Conservation (phyloP, 2,113 vertebrate species). For the Sorex fumeus region DNA sequence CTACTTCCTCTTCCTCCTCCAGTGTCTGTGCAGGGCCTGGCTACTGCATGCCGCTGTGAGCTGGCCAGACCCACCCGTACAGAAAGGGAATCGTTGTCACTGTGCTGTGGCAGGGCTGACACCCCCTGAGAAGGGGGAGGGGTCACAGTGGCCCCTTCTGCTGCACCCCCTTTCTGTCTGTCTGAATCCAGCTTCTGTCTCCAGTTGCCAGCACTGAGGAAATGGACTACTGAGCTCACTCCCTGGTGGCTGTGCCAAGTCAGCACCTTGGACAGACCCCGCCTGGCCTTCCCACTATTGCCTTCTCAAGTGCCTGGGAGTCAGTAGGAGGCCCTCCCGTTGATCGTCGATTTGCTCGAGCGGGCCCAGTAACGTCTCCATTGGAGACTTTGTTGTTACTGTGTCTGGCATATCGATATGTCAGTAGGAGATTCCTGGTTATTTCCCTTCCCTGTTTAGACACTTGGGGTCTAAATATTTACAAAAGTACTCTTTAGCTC, state of each 20-base stretch:
- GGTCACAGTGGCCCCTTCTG: neutral
- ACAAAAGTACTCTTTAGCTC: neutral
- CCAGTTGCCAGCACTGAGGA: neutral
- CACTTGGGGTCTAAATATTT: neutral
- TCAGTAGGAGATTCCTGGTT: accelerated
- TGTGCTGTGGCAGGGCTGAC: no score
- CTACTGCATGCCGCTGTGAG: neutral
- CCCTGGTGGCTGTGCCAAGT: neutral
- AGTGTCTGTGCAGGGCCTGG: neutral
- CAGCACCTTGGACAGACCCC: constrained; percentile 54
- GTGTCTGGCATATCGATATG: no score
- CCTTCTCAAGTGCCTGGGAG: neutral
- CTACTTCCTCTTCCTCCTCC: neutral
- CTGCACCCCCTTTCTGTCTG: neutral
- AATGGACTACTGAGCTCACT: neutral
- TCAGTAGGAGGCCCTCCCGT: no score
- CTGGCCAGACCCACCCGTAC: neutral
- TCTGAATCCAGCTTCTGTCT: neutral
- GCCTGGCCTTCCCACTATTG: neutral
- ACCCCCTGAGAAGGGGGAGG: neutral
- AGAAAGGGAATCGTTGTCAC: no score
- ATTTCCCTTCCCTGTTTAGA: neutral
- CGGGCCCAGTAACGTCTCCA: no score
- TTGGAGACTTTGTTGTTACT: no score
- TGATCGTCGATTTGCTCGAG: no score